phyloP scores from a whole-genome alignment of 2,888 invertebrate species.

The Metopia argyrocephala region DNA sequence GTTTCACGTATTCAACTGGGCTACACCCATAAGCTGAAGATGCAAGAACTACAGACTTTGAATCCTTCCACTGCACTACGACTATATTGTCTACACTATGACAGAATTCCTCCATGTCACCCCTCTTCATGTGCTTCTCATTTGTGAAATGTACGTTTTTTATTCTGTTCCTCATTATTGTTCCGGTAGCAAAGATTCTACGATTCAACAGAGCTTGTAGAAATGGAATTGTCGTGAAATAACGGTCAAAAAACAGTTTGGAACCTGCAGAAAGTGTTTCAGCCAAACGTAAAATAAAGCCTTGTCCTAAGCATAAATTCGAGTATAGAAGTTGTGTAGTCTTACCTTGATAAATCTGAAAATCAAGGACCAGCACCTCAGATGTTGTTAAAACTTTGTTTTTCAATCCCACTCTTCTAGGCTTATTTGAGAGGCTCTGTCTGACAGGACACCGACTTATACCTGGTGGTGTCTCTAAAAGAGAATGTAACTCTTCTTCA shows the following conservation, averaged over 20 bases:
- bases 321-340: conserved; percentile 24
- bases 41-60: conserved; percentile 47
- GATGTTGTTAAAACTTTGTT: no score
- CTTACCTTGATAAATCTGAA: conserved; percentile 48
- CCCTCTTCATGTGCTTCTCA: conserved; percentile 41
- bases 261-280: conserved; percentile 46
- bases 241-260: conserved; percentile 50
- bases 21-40: conserved; percentile 11
- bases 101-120: conserved; percentile 37
- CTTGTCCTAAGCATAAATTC: conserved; percentile 42
- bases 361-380: conserved; percentile 49
- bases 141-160: conserved; percentile 33
- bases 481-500: conserved; percentile 25
- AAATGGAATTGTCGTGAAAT: conserved; percentile 52
- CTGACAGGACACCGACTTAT: conserved; percentile 41
- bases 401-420: conserved; percentile 38
- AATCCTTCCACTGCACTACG: conserved; percentile 49
- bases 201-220: conserved; percentile 35
- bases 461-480: conserved; percentile 28
- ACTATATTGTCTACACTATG: conserved; percentile 34
- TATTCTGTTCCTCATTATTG: conserved; percentile 40
- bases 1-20: no score
- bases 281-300: conserved; percentile 45
- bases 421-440: conserved; percentile 38
- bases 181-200: conserved; percentile 50